Percentiles rank a stretch among this genome's conserved stretches.
phyloP scores from a whole-genome alignment of 2,113 vertebrate species.

The Podilymbus podiceps region DNA sequence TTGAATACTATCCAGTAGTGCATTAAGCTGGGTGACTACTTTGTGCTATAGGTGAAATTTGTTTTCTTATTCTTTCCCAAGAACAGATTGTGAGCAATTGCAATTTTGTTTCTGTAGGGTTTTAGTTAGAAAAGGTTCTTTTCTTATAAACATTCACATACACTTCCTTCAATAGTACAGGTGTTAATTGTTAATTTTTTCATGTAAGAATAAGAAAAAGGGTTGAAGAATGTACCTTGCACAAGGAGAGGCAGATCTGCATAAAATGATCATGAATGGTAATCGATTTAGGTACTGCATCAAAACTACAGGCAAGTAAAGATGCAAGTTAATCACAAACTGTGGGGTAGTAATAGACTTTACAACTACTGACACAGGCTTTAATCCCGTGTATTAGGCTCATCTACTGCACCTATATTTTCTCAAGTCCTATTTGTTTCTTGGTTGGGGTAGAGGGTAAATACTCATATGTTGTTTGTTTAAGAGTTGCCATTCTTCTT shows the following conservation, averaged over 20 bases:
- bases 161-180: background rate
- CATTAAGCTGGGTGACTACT: background rate
- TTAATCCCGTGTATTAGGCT: background rate
- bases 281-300: fast-evolving
- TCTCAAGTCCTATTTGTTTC: background rate
- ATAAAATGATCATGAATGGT: background rate
- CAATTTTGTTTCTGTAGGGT: background rate
- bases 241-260: background rate
- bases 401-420: background rate
- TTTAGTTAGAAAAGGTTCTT: background rate
- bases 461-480: constrained; percentile 28
- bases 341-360: background rate
- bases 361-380: background rate
- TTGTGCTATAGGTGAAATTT: background rate
- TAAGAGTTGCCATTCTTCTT: constrained; percentile 5
- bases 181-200: background rate
- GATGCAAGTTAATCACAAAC: background rate
- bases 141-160: background rate
- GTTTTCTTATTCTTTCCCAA: background rate
- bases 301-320: background rate
- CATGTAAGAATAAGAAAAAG: background rate
- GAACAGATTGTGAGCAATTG: background rate
- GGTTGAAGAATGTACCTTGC: background rate
- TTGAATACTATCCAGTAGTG: background rate
- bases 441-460: background rate